phyloP scores from a whole-genome alignment of 2,113 vertebrate species.

The Strigops habroptila region DNA sequence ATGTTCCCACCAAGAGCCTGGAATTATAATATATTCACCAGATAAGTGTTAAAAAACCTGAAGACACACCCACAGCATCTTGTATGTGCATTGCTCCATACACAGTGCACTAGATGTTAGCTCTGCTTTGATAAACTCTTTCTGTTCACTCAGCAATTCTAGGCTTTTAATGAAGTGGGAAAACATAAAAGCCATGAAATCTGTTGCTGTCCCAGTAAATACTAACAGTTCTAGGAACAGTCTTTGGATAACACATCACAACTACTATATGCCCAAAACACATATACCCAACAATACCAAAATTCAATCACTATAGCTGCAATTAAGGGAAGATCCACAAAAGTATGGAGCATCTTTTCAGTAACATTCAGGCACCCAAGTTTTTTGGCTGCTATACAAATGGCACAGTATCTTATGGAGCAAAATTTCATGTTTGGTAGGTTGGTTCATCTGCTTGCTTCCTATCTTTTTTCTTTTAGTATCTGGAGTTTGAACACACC shows the following conservation, averaged over 20 bases:
- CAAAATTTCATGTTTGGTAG: background rate
- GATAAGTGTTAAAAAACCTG: background rate
- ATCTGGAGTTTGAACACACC: rapidly evolving
- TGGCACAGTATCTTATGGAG: background rate
- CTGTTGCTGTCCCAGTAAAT: background rate
- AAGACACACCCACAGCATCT: background rate
- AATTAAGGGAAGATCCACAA: background rate
- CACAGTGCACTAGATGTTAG: background rate
- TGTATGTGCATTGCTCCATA: background rate
- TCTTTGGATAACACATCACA: background rate
- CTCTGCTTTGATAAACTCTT: background rate
- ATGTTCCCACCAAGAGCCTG: slow-evolving; percentile 95
- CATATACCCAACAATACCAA: background rate
- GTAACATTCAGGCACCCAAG: background rate
- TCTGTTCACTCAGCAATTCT: background rate
- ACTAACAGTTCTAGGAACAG: background rate
- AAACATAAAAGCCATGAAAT: background rate
- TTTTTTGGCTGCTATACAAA: background rate
- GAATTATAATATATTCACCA: background rate
- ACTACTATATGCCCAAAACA: background rate
- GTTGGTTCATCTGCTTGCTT: background rate
- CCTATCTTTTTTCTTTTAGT: background rate
- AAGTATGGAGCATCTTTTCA: background rate
- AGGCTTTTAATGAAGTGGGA: background rate
- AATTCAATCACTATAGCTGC: background rate